These are phyloP conservation scores for Marmota monax DNA, from an alignment of 2,113 vertebrate genomes.

Conservation along the genomic window DNA sequence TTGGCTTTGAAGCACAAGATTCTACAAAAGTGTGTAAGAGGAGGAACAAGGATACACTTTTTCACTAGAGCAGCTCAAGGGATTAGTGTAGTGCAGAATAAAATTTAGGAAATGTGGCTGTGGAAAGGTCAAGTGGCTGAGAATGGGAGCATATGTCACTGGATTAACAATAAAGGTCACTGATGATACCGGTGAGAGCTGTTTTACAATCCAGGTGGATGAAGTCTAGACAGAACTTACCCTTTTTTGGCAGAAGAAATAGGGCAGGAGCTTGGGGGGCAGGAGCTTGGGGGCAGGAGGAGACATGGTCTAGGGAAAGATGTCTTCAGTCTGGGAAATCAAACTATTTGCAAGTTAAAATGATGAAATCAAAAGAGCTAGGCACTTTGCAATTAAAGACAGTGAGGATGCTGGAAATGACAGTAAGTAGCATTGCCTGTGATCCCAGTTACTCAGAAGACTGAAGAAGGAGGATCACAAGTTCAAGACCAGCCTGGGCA, in stretches of 20 bases:
- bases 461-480: too few species aligned
- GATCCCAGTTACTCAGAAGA: too few species aligned
- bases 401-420: not conserved
- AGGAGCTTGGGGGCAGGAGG: not conserved
- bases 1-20: not conserved
- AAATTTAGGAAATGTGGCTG: not conserved
- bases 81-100: not conserved
- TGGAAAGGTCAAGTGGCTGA: not conserved
- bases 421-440: too few species aligned
- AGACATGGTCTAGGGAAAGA: not conserved
- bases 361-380: not conserved
- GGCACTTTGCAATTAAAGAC: not conserved
- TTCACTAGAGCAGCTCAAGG: not conserved
- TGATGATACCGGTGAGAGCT: not conserved
- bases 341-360: slow-evolving; percentile 5
- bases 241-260: not conserved
- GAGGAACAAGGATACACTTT: not conserved
- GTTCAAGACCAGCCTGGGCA: too few species aligned
- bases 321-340: not conserved
- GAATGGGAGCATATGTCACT: not conserved
- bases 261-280: not conserved
- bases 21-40: not conserved
- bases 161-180: not conserved
- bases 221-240: not conserved
- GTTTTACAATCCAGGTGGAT: not conserved